phyloP scores from a whole-genome alignment of 2,113 vertebrate genomes.

The Chionis minor region DNA sequence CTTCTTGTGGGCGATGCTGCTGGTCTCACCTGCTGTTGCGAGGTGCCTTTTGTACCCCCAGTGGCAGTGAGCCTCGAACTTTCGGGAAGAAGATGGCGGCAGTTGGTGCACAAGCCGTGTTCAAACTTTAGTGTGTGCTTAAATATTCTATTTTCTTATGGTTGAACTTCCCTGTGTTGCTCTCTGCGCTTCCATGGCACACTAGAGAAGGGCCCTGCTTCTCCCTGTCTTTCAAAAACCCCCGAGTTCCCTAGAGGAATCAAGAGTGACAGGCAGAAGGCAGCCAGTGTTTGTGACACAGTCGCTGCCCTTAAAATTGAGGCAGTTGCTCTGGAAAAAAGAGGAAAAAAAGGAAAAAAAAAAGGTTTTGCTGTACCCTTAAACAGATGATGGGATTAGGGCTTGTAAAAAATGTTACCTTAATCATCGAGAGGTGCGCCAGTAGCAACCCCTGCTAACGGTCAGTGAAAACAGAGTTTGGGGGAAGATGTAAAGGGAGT shows the following conservation, averaged over 20 bases:
- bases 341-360: too few species aligned
- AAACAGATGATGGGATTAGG: background rate
- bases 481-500: background rate
- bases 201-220: background rate
- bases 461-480: background rate
- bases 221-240: background rate
- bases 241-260: rapidly evolving
- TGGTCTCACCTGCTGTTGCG: background rate
- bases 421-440: background rate
- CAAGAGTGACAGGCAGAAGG: background rate
- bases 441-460: background rate
- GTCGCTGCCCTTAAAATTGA: background rate
- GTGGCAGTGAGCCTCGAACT: background rate
- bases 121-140: rapidly evolving
- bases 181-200: background rate
- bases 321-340: background rate
- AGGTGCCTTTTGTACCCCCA: background rate
- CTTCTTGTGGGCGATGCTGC: background rate
- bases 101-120: background rate
- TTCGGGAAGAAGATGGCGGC: background rate
- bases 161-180: background rate
- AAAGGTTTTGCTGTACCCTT: background rate
- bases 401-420: background rate
- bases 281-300: background rate
- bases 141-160: rapidly evolving